Base-by-base conservation (phyloP, 2,888 invertebrate genomes). In the Rotaria sp. region DNA sequence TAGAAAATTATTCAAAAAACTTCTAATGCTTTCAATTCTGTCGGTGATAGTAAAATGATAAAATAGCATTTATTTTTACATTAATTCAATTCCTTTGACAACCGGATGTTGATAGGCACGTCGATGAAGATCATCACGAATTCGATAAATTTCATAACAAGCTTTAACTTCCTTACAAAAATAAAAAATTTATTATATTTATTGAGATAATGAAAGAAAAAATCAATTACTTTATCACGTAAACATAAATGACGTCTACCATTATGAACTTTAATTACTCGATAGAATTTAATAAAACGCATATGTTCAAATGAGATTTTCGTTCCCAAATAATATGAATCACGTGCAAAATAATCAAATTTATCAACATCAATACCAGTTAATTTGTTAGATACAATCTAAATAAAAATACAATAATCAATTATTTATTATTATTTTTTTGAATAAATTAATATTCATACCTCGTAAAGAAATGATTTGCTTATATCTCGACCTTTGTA, bases 361-460 rank as follows among this genome's bases (percentile, higher is more conserved):
- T 94, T 94, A 89, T 94, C 94, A 1, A 94, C 94, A 89, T 94
- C 94, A 35, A 94, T 91, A 18, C 93, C 93, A 88, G 92, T 93
- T 57, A 91, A 89, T 87, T 92, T 92, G 89, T 94, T 94, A 84
- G 93, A 92, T 0, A 94, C 92, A 88, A 94, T 93, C 92, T 93
- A 1, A 59, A 52, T 50, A 35, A 50, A 75, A 45, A 74, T 35
- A 55, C 11, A 26, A 35, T 55, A 55, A n/a, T 21, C 0, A 55
- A 35, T 59, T 5, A 24, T 74, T 48, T 11, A 80, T 26, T 3
- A n/a, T 35, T 41, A 30, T 26, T 84, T 11, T n/a, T 26, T 84
- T 18, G 2, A n/a, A 8, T n/a, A 45, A 50, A 48, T 30, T 7
- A 30, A 50, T n/a, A 48, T 21, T 55, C 41, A 18, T 85, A 86